Conservation (phyloP, 2,113 vertebrate species). For the Hypanus sabinus region DNA sequence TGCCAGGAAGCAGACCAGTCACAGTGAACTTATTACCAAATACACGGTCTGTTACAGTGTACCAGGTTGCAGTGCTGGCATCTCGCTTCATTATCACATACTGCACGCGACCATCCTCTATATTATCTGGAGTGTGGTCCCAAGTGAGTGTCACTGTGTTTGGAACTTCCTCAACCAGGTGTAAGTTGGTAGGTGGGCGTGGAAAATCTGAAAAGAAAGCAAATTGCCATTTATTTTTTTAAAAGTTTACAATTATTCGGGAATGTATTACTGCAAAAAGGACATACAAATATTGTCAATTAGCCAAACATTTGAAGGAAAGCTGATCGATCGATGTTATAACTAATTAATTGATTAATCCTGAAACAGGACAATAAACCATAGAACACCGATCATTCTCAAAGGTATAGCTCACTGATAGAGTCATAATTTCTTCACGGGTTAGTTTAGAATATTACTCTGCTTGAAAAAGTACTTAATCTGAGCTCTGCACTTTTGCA, state of each 20-base stretch:
- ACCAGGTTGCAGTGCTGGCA: conserved; percentile 50
- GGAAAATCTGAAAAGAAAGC: conserved; percentile 49
- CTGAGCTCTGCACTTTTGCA: not conserved
- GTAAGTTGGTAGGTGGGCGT: conserved; percentile 48
- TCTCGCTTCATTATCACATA: conserved; percentile 56
- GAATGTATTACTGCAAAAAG: not conserved
- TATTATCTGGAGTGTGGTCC: conserved; percentile 53
- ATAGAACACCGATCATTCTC: not conserved
- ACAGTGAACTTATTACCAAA: conserved; percentile 54
- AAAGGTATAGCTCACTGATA: not conserved
- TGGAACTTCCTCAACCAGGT: conserved; percentile 53
- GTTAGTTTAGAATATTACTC: not conserved
- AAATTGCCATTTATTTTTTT: too few relatives aligned
- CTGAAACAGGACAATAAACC: not conserved
- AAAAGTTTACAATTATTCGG: not conserved
- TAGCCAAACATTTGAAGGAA: not conserved
- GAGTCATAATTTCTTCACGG: not conserved
- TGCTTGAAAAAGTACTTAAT: not conserved
- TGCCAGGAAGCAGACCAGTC: conserved; percentile 52
- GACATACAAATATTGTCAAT: not conserved
- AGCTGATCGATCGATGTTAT: not conserved
- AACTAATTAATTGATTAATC: not conserved
- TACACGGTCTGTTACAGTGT: conserved; percentile 48
- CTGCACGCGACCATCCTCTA: conserved; percentile 45
- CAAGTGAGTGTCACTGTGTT: conserved; percentile 54